Conservation (phyloP, 2,797 vertebrate species). For the Notoglanidium macrostoma region DNA sequence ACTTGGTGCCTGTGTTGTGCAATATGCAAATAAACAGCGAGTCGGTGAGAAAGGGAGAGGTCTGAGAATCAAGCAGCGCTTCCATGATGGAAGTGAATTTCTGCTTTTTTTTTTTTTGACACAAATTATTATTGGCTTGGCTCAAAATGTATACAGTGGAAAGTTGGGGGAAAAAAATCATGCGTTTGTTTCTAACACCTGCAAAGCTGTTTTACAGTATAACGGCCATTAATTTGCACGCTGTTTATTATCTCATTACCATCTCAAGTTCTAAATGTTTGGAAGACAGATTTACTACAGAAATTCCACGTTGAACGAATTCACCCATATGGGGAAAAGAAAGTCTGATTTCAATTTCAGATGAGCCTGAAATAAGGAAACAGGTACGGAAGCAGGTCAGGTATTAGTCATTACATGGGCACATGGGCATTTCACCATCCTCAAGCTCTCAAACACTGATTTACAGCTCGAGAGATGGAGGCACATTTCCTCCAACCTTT, state of each 20-base stretch:
- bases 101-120: not conserved
- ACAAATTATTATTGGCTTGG: not conserved
- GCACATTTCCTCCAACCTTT: not conserved
- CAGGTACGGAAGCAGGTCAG: not conserved
- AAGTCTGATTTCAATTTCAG: not conserved
- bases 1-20: slow-evolving; percentile 45
- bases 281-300: not conserved
- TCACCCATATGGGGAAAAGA: not conserved
- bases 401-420: not conserved
- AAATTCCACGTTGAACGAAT: not conserved
- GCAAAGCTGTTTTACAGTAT: not conserved
- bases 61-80: not conserved
- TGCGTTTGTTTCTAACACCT: not conserved
- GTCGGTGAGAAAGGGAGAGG: slow-evolving; percentile 54
- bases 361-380: slow-evolving; percentile 1
- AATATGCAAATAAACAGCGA: slow-evolving; percentile 58
- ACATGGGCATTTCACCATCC: not conserved
- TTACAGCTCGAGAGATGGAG: not conserved
- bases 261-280: not conserved
- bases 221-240: not conserved
- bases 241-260: not conserved
- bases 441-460: not conserved
- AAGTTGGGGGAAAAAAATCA: not conserved
- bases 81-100: not conserved
- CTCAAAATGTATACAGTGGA: not conserved